phyloP scores from a whole-genome alignment of 2,797 vertebrate genomes.

The Microctenopoma steveboyesi region DNA sequence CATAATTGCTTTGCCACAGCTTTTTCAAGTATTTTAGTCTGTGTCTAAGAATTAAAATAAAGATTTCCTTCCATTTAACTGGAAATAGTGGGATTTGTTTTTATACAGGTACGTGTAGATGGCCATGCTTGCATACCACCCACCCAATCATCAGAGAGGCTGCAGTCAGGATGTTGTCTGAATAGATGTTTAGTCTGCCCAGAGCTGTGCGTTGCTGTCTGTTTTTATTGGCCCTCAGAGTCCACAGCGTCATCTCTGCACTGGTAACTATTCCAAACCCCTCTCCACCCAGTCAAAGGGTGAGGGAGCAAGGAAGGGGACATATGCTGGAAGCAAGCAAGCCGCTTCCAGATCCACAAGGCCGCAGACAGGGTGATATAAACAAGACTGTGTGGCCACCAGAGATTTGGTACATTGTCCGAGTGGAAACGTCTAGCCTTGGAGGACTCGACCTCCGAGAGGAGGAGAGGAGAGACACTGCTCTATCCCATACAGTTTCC shows the following conservation, averaged over 20 bases:
- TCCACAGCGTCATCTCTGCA: slow-evolving; percentile 63
- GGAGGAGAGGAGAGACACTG: slow-evolving; percentile 63
- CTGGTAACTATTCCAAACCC: slow-evolving; percentile 62
- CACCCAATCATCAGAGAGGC: slow-evolving; percentile 46
- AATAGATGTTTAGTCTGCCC: slow-evolving; percentile 84
- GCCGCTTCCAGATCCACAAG: slow-evolving; percentile 65
- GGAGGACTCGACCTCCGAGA: slow-evolving; percentile 78
- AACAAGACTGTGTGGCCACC: slow-evolving; percentile 74
- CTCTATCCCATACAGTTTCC: slow-evolving; percentile 76
- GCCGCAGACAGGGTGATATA: slow-evolving; percentile 57
- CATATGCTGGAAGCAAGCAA: slow-evolving; percentile 34
- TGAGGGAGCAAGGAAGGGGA: slow-evolving; percentile 38
- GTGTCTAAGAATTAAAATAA: background rate
- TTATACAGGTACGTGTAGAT: slow-evolving; percentile 43
- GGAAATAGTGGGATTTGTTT: slow-evolving; percentile 17
- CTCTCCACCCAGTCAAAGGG: slow-evolving; percentile 53
- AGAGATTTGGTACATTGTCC: slow-evolving; percentile 73
- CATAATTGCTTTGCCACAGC: no score
- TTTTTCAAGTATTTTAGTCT: no score
- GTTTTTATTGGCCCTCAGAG: slow-evolving; percentile 80
- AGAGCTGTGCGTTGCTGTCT: slow-evolving; percentile 62
- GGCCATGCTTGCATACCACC: slow-evolving; percentile 46
- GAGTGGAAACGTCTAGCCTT: slow-evolving; percentile 79
- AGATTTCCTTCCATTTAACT: slow-evolving; percentile 10
- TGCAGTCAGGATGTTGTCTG: slow-evolving; percentile 73